Evolutionary conservation across 2,113 vertebrate species (phyloP).

Genomic region (Gallinago media): DNA sequence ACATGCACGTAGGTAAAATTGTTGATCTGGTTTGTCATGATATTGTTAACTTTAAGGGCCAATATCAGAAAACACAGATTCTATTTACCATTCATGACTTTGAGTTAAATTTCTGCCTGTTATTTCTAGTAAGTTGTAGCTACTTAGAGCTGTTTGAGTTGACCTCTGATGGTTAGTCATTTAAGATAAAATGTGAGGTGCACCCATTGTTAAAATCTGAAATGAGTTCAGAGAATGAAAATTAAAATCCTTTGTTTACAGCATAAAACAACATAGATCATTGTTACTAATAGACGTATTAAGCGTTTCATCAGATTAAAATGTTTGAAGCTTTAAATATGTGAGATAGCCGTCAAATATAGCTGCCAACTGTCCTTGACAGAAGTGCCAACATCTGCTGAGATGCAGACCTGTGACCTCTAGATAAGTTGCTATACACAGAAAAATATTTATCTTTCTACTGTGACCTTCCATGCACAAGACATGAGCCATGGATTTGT

Average conservation of each 20-base stretch:
- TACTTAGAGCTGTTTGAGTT: background rate
- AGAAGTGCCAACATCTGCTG: slow-evolving; percentile 49
- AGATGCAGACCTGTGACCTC: slow-evolving; percentile 76
- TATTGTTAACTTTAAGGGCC: background rate
- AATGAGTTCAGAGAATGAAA: background rate
- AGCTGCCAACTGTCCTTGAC: slow-evolving; percentile 25
- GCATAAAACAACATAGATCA: background rate
- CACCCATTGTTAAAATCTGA: background rate
- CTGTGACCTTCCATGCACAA: slow-evolving; percentile 78
- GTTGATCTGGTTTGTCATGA: background rate
- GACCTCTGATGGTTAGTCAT: background rate
- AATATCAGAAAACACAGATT: background rate
- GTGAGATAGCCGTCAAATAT: slow-evolving; percentile 15
- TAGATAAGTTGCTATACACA: slow-evolving; percentile 78
- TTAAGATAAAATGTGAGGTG: background rate
- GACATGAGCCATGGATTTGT: slow-evolving; percentile 77
- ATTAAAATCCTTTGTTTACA: background rate
- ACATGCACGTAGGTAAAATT: background rate
- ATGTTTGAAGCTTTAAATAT: slow-evolving; percentile 9
- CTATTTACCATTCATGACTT: background rate
- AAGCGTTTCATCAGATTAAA: background rate
- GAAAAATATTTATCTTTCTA: slow-evolving; percentile 76
- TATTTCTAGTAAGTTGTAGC: background rate
- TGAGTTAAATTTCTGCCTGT: background rate
- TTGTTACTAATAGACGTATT: background rate